These are phyloP conservation scores for Amiota communis DNA, from an alignment of 2,888 invertebrate genomes.

Conservation along the genomic window DNA sequence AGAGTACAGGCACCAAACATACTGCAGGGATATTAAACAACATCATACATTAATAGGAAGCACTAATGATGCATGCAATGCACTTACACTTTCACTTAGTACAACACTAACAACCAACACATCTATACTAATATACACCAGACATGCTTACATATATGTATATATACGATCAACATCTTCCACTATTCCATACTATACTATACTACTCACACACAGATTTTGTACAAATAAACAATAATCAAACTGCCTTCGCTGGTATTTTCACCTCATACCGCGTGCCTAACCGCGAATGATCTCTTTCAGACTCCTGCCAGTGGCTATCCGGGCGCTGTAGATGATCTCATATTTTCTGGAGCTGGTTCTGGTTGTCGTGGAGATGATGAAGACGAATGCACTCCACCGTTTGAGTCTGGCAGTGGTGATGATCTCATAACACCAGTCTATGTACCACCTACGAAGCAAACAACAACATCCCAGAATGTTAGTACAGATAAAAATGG, in stretches of 20 bases:
- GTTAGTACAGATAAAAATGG: constrained; percentile 56
- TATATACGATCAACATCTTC: constrained; percentile 34
- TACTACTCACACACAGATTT: constrained; percentile 34
- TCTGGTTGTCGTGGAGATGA: constrained; percentile 93
- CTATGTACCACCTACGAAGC: constrained; percentile 86
- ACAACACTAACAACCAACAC: background rate
- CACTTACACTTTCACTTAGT: constrained; percentile 4
- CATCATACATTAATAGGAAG: too few relatives aligned
- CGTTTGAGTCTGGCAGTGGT: constrained; percentile 87
- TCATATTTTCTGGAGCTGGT: constrained; percentile 93
- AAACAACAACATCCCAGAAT: constrained; percentile 76
- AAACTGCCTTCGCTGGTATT: background rate
- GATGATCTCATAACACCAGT: constrained; percentile 95
- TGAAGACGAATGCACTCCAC: constrained; percentile 91
- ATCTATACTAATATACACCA: too few relatives aligned
- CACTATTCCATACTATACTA: constrained; percentile 35
- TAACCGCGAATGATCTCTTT: constrained; percentile 20
- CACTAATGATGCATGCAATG: background rate
- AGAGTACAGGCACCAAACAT: too few relatives aligned
- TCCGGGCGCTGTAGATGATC: constrained; percentile 86
- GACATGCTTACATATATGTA: constrained; percentile 30
- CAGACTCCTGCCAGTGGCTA: constrained; percentile 90
- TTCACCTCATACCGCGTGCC: background rate
- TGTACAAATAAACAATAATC: constrained; percentile 26
- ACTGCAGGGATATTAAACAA: too few relatives aligned